Evolutionary conservation across 2,888 invertebrate species (phyloP).

Genomic region (Drosophila kambysellisi): DNA sequence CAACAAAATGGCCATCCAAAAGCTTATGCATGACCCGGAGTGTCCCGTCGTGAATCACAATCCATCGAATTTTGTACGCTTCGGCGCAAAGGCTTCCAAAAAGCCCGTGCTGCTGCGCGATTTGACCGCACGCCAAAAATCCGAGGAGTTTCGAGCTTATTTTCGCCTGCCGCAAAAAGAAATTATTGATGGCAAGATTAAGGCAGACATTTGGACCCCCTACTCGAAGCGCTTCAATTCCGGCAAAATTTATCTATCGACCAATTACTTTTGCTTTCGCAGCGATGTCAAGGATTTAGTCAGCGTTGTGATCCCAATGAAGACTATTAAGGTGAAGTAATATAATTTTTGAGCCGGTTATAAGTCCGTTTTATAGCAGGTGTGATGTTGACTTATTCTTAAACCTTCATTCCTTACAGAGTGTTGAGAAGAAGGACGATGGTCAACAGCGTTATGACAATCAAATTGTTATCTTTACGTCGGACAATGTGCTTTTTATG

Average conservation of each 20-base stretch:
- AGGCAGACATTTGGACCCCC: constrained; percentile 94
- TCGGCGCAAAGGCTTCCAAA: constrained; percentile 92
- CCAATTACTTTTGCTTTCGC: constrained; percentile 97
- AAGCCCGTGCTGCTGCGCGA: constrained; percentile 97
- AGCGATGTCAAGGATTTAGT: constrained; percentile 94
- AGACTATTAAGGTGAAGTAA: constrained; percentile 88
- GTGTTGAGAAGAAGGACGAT: constrained; percentile 85
- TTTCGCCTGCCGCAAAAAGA: constrained; percentile 95
- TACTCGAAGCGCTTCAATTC: constrained; percentile 95
- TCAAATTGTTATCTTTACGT: constrained; percentile 91
- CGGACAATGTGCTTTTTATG: constrained; percentile 92
- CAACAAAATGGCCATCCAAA: constrained; percentile 98
- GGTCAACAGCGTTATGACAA: constrained; percentile 84
- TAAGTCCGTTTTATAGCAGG: not conserved
- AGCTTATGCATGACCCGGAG: constrained; percentile 92
- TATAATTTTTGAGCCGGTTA: not conserved
- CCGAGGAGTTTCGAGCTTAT: constrained; percentile 94
- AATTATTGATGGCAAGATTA: constrained; percentile 97
- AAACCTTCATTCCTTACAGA: constrained; percentile 56
- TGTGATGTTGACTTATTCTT: not conserved
- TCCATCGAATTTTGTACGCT: constrained; percentile 92
- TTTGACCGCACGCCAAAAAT: constrained; percentile 96
- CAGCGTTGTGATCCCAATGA: constrained; percentile 94
- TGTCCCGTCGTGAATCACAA: constrained; percentile 96
- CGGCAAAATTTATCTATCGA: constrained; percentile 96